Base-by-base conservation (phyloP, 1,140 invertebrate species). In the Zelostemma sp. region DNA sequence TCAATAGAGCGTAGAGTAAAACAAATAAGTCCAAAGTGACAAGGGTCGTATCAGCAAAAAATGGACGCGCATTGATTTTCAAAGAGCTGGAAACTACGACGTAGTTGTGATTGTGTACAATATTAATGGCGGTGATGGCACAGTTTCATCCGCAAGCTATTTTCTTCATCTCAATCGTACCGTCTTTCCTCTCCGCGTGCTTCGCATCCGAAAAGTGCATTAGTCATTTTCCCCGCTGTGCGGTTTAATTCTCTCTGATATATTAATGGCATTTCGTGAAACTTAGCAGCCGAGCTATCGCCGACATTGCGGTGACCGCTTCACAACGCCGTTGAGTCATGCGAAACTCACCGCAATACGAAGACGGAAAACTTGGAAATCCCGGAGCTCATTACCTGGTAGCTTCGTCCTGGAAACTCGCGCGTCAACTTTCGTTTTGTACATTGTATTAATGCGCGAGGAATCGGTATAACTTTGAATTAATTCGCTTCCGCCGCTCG, bases 201-300 rank as follows among this genome's bases (percentile, higher is more conserved):
- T 60, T 47, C 53, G 33, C 51, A 41, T 40, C 50, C 54, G 65
- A 58, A 72, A 68, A 72, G 48, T 33, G 40, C 64, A 65, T 68
- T 65, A 68, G 57, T 65, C 70, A 72, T 68, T 68, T 72, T 65
- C 56, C 53, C 61, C 49, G 70, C 64, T 61, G 15, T 68, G 64
- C 61, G 70, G 64, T 72, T 68, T 68, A 72, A 68, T 72, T 72
- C 70, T 54, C 21, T 55, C 49, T 72, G 70, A 72, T 72, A 68
- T 72, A 72, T 68, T 57, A 65, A 65, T 62, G 58, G 53, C 56
- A 72, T 72, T 72, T 2, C 40, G 61, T 45, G 51, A 65, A 68
- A 65, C 65, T 72, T 65, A 56, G 64, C 58, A 61, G 48, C 64
- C 49, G 18, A 18, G 31, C 19, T 43, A 33, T 54, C 15, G 15